Evolutionary conservation across 2,888 invertebrate species (phyloP).

Genomic region (Eugnorisma glareosa): DNA sequence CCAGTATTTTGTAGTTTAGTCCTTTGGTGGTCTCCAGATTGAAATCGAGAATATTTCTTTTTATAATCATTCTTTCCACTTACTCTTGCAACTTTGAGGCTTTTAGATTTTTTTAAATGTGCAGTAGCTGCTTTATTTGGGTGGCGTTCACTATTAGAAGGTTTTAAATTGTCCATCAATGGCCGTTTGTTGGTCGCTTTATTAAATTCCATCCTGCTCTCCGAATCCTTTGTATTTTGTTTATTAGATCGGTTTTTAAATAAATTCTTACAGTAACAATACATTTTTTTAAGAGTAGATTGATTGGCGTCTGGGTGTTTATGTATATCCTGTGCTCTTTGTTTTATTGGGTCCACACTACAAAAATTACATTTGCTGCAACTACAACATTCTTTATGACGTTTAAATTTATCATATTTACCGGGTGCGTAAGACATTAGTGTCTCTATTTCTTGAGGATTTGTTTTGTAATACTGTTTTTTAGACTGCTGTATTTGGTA

Average conservation of each 20-base stretch:
- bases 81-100: constrained; percentile 43
- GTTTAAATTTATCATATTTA: constrained; percentile 71
- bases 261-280: constrained; percentile 34
- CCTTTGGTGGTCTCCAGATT: constrained; percentile 45
- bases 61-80: constrained; percentile 33
- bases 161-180: constrained; percentile 49
- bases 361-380: constrained; percentile 5
- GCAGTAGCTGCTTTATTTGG: constrained; percentile 31
- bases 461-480: constrained; percentile 37
- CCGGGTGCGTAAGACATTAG: constrained; percentile 33
- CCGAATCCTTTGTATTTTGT: not conserved
- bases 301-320: not conserved
- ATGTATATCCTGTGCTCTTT: constrained; percentile 1
- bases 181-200: not conserved
- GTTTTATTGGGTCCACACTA: not conserved
- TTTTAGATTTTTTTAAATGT: constrained; percentile 53
- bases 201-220: not conserved
- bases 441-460: constrained; percentile 19
- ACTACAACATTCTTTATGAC: constrained; percentile 32
- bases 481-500: constrained; percentile 49
- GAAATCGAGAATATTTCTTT: constrained; percentile 51
- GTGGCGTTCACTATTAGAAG: constrained; percentile 57
- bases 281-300: constrained; percentile 23
- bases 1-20: not conserved
- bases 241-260: constrained; percentile 28